Conservation (phyloP, 2,113 vertebrate species). For the Okapia johnstoni region DNA sequence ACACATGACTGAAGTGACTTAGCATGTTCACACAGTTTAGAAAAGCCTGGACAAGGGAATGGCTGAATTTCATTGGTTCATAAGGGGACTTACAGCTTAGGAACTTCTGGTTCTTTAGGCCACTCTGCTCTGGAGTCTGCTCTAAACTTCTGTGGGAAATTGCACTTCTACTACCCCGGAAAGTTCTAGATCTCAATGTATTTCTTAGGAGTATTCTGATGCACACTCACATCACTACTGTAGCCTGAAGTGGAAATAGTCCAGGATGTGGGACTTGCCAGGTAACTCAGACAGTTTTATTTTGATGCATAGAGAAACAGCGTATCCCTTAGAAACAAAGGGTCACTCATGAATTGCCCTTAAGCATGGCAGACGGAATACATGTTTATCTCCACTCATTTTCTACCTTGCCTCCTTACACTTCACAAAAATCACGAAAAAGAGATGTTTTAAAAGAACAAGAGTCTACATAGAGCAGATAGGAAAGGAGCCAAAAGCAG, state of each 20-base stretch:
- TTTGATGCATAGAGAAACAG: not conserved
- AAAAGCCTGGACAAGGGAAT: not conserved
- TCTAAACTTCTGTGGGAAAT: not conserved
- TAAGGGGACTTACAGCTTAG: not conserved
- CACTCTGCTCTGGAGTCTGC: not conserved
- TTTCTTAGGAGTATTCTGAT: not conserved
- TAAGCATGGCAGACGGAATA: not conserved
- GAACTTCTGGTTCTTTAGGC: not conserved
- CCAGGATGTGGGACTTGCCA: not conserved
- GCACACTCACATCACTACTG: not conserved
- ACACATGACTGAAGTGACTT: not conserved
- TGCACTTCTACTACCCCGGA: not conserved
- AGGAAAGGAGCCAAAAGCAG: not conserved
- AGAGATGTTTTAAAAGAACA: not conserved
- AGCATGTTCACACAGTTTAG: rapidly evolving
- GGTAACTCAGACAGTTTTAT: not conserved
- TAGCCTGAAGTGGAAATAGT: not conserved
- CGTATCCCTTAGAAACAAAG: not conserved
- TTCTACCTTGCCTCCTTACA: not conserved
- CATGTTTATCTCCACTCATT: not conserved
- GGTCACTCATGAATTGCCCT: not conserved
- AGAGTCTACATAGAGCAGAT: not conserved
- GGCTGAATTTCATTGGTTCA: not conserved
- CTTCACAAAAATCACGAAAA: not conserved
- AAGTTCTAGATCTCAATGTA: not conserved